These are phyloP conservation scores for Pantherophis guttatus DNA, from an alignment of 2,113 vertebrate species.

Conservation along the genomic window DNA sequence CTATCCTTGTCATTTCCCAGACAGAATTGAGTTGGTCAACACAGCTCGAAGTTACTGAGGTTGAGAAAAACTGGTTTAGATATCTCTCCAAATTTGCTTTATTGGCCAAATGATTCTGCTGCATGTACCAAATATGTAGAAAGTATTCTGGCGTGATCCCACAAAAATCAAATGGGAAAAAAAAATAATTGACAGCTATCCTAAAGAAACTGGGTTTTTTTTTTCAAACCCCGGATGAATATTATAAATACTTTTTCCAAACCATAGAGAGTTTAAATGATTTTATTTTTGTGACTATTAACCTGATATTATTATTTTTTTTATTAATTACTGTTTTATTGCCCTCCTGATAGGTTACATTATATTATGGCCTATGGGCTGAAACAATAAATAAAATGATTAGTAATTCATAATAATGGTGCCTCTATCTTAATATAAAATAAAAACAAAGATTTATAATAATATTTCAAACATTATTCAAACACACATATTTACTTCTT, in stretches of 20 bases:
- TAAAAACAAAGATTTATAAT: neutral
- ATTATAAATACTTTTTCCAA: neutral
- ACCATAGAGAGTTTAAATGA: neutral
- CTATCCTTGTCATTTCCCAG: neutral
- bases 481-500: neutral
- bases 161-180: neutral
- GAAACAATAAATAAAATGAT: neutral
- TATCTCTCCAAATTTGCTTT: neutral
- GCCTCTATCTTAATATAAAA: neutral
- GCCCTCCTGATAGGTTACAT: neutral
- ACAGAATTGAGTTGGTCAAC: neutral
- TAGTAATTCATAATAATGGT: neutral
- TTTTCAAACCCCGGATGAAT: neutral
- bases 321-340: neutral
- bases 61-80: neutral
- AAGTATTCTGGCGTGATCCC: neutral
- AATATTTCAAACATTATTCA: neutral
- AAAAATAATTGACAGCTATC: neutral
- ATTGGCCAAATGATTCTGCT: neutral
- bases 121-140: neutral
- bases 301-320: neutral
- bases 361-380: neutral
- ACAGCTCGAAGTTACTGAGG: neutral
- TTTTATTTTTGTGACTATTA: neutral
- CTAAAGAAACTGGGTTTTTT: neutral